phyloP scores from a whole-genome alignment of 2,113 vertebrate species.

The Rhea pennata region DNA sequence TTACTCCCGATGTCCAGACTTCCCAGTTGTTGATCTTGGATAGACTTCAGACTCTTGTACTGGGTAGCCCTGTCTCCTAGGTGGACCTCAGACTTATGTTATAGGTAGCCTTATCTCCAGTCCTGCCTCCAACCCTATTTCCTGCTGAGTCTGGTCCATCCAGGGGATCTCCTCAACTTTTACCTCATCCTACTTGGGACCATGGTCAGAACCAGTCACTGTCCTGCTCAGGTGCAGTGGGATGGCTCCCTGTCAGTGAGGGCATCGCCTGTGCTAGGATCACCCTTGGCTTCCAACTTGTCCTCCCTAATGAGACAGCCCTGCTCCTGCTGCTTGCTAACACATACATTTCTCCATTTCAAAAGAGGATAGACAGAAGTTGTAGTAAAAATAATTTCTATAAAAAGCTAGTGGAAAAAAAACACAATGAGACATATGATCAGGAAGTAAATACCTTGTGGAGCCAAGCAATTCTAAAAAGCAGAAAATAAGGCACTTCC shows the following conservation, averaged over 20 bases:
- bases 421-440: neutral
- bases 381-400: neutral
- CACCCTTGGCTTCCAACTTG: neutral
- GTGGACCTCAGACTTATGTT: neutral
- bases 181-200: neutral
- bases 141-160: too few relatives aligned
- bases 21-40: neutral
- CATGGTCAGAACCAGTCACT: neutral
- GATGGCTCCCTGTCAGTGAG: neutral
- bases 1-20: neutral
- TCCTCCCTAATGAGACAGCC: accelerated
- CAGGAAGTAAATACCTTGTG: neutral
- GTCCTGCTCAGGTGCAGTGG: neutral
- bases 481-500: neutral
- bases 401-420: neutral
- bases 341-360: neutral
- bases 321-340: neutral
- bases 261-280: neutral
- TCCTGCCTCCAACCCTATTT: too few relatives aligned
- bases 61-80: neutral
- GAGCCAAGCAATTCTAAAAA: neutral
- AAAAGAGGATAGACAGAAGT: neutral
- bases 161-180: neutral
- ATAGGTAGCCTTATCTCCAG: too few relatives aligned
- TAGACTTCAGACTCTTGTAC: neutral